Evolutionary conservation across 1,140 invertebrate genomes (phyloP).

Genomic region (Cydia strobilella): DNA sequence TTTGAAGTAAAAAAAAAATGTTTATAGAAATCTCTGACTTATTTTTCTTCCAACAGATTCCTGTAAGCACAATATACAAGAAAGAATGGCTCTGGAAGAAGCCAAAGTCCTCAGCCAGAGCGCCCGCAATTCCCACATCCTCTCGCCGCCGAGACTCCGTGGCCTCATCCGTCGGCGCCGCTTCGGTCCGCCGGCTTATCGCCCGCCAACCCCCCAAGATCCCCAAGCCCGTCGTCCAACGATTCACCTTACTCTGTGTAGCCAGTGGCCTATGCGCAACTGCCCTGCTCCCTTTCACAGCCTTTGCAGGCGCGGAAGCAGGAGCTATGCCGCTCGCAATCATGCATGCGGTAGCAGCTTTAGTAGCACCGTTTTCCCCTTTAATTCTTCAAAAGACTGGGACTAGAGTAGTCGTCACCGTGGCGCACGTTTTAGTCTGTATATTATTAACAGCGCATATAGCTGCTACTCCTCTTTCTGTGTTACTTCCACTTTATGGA

Average conservation of each 20-base stretch:
- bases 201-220: conserved; percentile 60
- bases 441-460: conserved; percentile 61
- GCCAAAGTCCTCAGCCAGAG: conserved; percentile 49
- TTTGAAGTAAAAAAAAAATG: too few species aligned
- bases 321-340: conserved; percentile 78
- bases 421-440: conserved; percentile 55
- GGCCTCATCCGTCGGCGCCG: conserved; percentile 84
- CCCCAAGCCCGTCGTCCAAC: conserved; percentile 78
- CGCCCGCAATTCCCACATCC: conserved; percentile 44
- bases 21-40: too few species aligned
- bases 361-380: conserved; percentile 83
- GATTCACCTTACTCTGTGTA: conserved; percentile 72
- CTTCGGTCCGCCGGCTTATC: conserved; percentile 84
- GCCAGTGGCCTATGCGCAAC: conserved; percentile 77
- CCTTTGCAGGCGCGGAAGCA: conserved; percentile 67
- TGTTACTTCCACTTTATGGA: conserved; percentile 82
- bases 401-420: conserved; percentile 55
- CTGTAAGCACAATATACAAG: conserved; percentile 66
- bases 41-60: conserved; percentile 50
- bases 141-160: conserved; percentile 83
- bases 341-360: conserved; percentile 80
- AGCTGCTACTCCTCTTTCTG: conserved; percentile 56
- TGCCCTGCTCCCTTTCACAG: conserved; percentile 68
- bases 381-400: conserved; percentile 75
- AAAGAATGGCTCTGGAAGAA: conserved; percentile 75